Evolutionary conservation across 1,140 invertebrate genomes (phyloP), one percentile per base, ranked within the genome.

Genomic region (Drosophila sturtevanti): DNA sequence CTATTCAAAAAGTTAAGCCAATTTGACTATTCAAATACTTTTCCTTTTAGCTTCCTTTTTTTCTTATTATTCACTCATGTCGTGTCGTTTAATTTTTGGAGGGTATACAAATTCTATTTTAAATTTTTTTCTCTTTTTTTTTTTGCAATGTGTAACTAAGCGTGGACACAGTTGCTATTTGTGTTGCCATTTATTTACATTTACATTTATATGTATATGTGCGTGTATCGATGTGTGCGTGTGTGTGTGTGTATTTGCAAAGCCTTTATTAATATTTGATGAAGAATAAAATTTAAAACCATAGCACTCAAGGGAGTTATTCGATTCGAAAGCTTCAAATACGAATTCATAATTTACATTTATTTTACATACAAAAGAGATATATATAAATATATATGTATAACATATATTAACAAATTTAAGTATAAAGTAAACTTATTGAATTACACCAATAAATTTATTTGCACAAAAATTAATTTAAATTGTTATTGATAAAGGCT

Each of bases 201-300:
- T 48, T 48, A 9, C 11, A 48, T 48, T 16, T 9, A 16, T 72
- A 22, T 55, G n/a, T 1, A 18, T 41, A 37, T 48, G 31, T 51
- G 12, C n/a, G n/a, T n/a, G n/a, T n/a, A n/a, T n/a, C n/a, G n/a
- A n/a, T 44, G 16, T 68, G 55, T 7, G 21, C 68, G 10, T 12
- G n/a, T 9, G 24, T 68, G 55, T 55, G 18, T 63, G 34, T 31
- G 22, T 48, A 41, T 77, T 64, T 58, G 59, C 56, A 59, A 24
- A 76, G 35, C 34, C 56, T 70, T 70, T 77, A 68, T 77, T 77
- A 77, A 77, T 77, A 77, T 77, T 77, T 77, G 66, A 77, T 48
- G 38, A 61, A 35, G 61, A 73, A 64, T 70, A 70, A 77, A 56
- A 70, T 70, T 77, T 70, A 63, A 77, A 77, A 77, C 65, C 72